Evolutionary conservation across 2,113 vertebrate genomes (phyloP).

Genomic region (Formicarius rufipectus): DNA sequence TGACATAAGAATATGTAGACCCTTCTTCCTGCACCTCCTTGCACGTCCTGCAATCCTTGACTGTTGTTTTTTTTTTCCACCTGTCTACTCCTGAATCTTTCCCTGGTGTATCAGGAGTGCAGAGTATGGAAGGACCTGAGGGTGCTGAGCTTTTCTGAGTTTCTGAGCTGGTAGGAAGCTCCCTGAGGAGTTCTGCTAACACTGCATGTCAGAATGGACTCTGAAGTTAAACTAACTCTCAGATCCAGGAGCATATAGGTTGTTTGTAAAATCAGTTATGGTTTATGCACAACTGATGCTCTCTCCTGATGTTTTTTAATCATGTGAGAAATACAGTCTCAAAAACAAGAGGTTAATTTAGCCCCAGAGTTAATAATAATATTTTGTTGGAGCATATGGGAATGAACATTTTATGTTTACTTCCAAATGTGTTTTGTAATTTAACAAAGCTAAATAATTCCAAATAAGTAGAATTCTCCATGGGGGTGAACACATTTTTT

Average conservation of each 20-base stretch:
- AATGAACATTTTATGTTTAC: neutral
- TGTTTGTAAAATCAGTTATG: constrained; percentile 12
- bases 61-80: neutral
- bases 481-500: neutral
- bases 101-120: neutral
- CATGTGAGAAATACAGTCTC: neutral
- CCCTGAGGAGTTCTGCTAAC: neutral
- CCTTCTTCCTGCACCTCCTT: neutral
- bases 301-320: constrained; percentile 1
- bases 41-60: neutral
- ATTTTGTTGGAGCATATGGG: neutral
- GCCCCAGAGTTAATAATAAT: neutral
- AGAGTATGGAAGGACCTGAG: neutral
- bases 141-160: neutral
- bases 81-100: neutral
- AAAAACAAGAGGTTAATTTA: constrained; percentile 35
- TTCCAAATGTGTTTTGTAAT: neutral
- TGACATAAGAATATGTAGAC: neutral
- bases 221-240: neutral
- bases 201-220: neutral
- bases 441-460: neutral
- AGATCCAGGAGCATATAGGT: constrained; percentile 18
- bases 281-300: neutral
- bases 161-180: neutral
- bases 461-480: neutral